A percentile compares a stretch with the other conserved stretches of the same genome.
Conservation (phyloP, 2,797 vertebrate species). For the Thalassophryne amazonica region DNA sequence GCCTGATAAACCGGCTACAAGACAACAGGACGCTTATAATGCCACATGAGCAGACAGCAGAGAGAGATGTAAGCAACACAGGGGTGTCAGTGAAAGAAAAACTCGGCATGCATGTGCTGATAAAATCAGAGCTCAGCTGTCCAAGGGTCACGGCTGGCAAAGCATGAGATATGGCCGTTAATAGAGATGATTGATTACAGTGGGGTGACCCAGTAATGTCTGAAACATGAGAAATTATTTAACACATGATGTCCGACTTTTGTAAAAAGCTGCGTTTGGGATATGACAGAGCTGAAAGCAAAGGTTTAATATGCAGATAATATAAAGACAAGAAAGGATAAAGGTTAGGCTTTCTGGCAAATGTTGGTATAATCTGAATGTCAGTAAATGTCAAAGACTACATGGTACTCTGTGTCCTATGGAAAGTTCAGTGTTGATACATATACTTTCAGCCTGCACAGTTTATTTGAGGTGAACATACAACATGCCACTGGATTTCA, state of each 20-base stretch:
- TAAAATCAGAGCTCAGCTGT: slow-evolving; percentile 76
- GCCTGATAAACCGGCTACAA: slow-evolving; percentile 52
- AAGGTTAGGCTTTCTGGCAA: slow-evolving; percentile 65
- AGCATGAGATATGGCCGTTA: slow-evolving; percentile 68
- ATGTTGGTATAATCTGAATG: slow-evolving; percentile 59
- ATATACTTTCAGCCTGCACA: slow-evolving; percentile 10
- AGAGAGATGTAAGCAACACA: slow-evolving; percentile 36
- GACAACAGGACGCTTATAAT: slow-evolving; percentile 43
- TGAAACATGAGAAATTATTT: slow-evolving; percentile 64
- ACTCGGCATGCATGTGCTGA: slow-evolving; percentile 48
- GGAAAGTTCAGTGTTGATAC: slow-evolving; percentile 57
- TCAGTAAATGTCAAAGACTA: slow-evolving; percentile 65
- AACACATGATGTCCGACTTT: slow-evolving; percentile 56
- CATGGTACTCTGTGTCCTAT: slow-evolving; percentile 34
- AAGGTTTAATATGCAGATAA: slow-evolving; percentile 50
- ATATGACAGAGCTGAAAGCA: slow-evolving; percentile 27
- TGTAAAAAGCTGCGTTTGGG: slow-evolving; percentile 15
- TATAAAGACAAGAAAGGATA: slow-evolving; percentile 45
- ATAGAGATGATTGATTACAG: slow-evolving; percentile 77
- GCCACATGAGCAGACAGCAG: slow-evolving; percentile 40
- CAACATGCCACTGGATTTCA: slow-evolving; percentile 5
- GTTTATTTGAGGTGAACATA: slow-evolving; percentile 12
- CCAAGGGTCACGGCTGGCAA: slow-evolving; percentile 68
- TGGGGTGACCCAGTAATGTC: slow-evolving; percentile 31
- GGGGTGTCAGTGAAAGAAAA: slow-evolving; percentile 58